Evolutionary conservation across 2,797 vertebrate species (phyloP), one percentile per base, ranked within the genome.

Genomic region (Gastrophryne carolinensis): DNA sequence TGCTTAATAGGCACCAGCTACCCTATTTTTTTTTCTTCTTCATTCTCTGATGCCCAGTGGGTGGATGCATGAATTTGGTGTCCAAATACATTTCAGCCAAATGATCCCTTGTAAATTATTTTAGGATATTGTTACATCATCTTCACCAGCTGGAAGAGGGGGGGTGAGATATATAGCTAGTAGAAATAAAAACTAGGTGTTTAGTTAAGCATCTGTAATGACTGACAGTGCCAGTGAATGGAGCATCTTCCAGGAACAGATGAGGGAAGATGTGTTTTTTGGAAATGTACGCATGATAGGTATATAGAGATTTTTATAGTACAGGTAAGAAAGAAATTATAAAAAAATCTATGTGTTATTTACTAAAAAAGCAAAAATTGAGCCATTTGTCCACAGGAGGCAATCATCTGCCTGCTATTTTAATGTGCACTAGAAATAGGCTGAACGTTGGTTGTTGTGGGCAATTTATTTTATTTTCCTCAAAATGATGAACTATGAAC

Each of bases 221-320:
- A 50, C 30, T 50, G 53, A 56, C 60, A 32, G 65, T 47, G 15
- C n/a, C 35, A 13, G 34, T 7, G 17, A 63, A 77, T 77, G 50
- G 64, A 27, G 15, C 30, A 53, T 62, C 44, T 62, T 44, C 67
- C 34, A 32, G n/a, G 21, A 71, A 71, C 26, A 57, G 74, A 77
- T 70, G 12, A 49, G 41, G 34, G 47, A 65, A 56, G 49, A 52
- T 5, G 32, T 44, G 53, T 63, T 47, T 2, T 35, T n/a, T 54
- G 70, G 35, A 3, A 61, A 34, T 61, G 21, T 47, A 52, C 27
- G 27, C 41, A 35, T 35, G 12, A 23, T 32, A 37, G n/a, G 29
- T 67, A 66, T 66, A 66, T 35, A 27, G 4, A 19, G 21, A 24
- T 50, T 75, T 53, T 41, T 69, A 41, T 68, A 76, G 57, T 62